These are phyloP conservation scores for Hyppa rectilinea DNA, from an alignment of 2,888 invertebrate genomes.

Conservation along the genomic window DNA sequence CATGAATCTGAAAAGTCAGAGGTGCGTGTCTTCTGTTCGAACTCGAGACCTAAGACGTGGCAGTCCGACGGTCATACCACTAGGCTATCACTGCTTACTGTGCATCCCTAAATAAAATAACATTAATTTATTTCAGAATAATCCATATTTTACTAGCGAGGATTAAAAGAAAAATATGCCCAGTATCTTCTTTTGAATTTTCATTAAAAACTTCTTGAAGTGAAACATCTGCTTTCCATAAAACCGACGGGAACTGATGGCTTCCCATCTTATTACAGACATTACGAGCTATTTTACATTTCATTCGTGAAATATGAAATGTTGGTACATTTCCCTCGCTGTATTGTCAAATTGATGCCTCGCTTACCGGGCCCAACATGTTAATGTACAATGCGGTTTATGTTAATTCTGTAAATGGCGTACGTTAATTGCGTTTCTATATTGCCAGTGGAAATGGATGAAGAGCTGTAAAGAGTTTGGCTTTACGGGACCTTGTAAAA, in stretches of 20 bases:
- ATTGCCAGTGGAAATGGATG: conserved; percentile 38
- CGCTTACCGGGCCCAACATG: conserved; percentile 58
- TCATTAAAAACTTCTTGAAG: conserved; percentile 34
- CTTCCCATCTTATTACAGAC: conserved; percentile 36
- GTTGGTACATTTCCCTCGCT: conserved; percentile 34
- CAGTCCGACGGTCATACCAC: too few species aligned
- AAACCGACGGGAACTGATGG: conserved; percentile 41
- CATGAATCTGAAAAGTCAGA: too few species aligned
- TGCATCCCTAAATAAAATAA: background rate
- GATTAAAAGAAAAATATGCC: background rate
- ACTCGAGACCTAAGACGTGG: too few species aligned
- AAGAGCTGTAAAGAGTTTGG: conserved; percentile 21
- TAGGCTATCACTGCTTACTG: too few species aligned
- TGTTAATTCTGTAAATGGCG: conserved; percentile 60
- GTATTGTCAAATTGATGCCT: conserved; percentile 61
- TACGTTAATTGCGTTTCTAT: conserved; percentile 60
- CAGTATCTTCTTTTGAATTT: background rate
- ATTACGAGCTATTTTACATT: conserved; percentile 61
- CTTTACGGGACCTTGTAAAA: background rate
- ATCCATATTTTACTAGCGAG: background rate
- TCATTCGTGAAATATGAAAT: conserved; percentile 51
- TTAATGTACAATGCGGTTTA: conserved; percentile 64
- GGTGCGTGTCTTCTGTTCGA: too few species aligned
- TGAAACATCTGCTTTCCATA: conserved; percentile 51
- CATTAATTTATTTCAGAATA: background rate